These are phyloP conservation scores for Pristionchus fissidentatus DNA, from an alignment of 2,888 invertebrate species.

Conservation along the genomic window DNA sequence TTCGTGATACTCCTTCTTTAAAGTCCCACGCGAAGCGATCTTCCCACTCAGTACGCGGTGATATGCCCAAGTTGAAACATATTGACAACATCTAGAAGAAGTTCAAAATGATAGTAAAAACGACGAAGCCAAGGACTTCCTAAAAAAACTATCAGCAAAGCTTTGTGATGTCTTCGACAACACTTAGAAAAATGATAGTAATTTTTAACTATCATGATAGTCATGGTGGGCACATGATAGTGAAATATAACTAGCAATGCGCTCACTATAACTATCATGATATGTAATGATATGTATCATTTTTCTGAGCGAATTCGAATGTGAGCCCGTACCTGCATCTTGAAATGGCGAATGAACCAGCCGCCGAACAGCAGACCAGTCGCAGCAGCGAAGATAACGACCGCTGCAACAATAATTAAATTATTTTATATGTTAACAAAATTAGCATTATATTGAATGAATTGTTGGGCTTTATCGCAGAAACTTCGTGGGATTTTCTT, in stretches of 20 bases:
- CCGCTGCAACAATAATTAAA: conserved; percentile 60
- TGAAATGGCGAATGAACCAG: conserved; percentile 69
- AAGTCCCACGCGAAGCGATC: too few relatives aligned
- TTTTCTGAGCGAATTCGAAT: neutral
- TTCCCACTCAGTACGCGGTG: too few relatives aligned
- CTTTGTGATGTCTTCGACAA: too few relatives aligned
- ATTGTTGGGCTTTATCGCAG: neutral
- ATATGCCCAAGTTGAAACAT: too few relatives aligned
- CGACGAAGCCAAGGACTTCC: too few relatives aligned
- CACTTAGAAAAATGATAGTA: neutral
- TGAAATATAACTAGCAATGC: too few relatives aligned
- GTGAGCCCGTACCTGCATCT: conserved; percentile 63
- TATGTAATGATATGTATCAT: neutral
- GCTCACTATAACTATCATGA: too few relatives aligned
- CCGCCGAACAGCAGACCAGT: conserved; percentile 75
- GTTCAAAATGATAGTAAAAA: too few relatives aligned
- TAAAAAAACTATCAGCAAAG: too few relatives aligned
- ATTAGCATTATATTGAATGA: neutral
- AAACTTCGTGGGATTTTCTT: neutral
- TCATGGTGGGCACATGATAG: too few relatives aligned
- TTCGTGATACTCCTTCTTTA: too few relatives aligned
- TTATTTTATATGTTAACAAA: neutral
- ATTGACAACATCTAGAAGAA: too few relatives aligned
- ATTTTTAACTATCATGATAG: neutral
- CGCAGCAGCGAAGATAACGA: conserved; percentile 75